Percentiles rank a stretch among this genome's conserved stretches.
Evolutionary conservation across 2,888 invertebrate species (phyloP).

Genomic region (Atrina japonica): DNA sequence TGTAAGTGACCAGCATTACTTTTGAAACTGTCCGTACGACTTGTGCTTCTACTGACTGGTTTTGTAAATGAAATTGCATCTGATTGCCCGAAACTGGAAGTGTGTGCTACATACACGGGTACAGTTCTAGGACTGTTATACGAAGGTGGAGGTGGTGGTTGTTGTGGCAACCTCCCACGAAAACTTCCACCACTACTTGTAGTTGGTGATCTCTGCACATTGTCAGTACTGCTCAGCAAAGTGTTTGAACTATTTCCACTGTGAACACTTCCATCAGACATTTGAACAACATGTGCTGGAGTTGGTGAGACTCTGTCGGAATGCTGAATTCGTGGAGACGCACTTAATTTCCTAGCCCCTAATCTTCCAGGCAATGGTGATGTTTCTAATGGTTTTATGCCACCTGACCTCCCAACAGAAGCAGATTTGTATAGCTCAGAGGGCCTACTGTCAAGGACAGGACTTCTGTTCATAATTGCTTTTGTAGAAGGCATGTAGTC

Average conservation of each 20-base stretch:
- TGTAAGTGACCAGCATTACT: slow-evolving; percentile 61
- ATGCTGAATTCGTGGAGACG: slow-evolving; percentile 12
- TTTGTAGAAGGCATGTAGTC: slow-evolving; percentile 60
- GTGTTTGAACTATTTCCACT: slow-evolving; percentile 18
- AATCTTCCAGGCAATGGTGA: slow-evolving; percentile 29
- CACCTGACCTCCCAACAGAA: slow-evolving; percentile 41
- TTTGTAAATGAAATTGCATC: slow-evolving; percentile 43
- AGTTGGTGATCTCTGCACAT: slow-evolving; percentile 52
- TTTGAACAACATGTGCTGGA: slow-evolving; percentile 8
- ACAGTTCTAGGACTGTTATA: slow-evolving; percentile 36
- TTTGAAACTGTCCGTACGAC: slow-evolving; percentile 70
- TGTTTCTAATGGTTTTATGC: slow-evolving; percentile 36
- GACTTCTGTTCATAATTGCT: slow-evolving; percentile 62
- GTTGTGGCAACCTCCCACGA: slow-evolving; percentile 58
- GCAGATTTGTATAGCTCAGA: slow-evolving; percentile 56
- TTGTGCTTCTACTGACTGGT: slow-evolving; percentile 63
- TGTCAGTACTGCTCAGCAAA: slow-evolving; percentile 14
- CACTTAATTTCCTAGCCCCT: neutral
- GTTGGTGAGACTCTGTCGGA: slow-evolving; percentile 13
- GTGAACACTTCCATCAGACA: slow-evolving; percentile 1
- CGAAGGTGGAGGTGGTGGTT: slow-evolving; percentile 32
- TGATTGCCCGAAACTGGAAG: slow-evolving; percentile 32
- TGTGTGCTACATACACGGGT: slow-evolving; percentile 42
- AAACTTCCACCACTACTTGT: slow-evolving; percentile 66
- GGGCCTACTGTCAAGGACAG: slow-evolving; percentile 54